Evolutionary conservation across 2,797 vertebrate species (phyloP).

Genomic region (Sebastes oblongus): DNA sequence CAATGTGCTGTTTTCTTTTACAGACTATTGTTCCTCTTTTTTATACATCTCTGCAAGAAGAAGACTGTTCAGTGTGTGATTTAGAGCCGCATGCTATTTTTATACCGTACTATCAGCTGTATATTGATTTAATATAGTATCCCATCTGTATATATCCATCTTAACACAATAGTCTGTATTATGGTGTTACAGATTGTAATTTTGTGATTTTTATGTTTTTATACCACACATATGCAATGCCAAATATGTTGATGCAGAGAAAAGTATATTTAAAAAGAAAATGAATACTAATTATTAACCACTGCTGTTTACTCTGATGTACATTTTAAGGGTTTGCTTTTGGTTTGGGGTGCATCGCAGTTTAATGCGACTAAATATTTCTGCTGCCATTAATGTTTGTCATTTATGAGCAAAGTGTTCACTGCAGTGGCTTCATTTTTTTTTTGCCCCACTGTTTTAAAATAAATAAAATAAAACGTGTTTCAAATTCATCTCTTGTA

Average conservation of each 20-base stretch:
- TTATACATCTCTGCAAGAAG: slow-evolving; percentile 38
- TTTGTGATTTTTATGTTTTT: slow-evolving; percentile 74
- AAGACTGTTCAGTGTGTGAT: slow-evolving; percentile 54
- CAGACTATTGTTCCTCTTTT: neutral
- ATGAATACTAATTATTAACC: slow-evolving; percentile 37
- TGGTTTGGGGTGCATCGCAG: slow-evolving; percentile 28
- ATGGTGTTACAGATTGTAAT: slow-evolving; percentile 48
- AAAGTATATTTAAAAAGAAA: slow-evolving; percentile 46
- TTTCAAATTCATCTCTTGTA: slow-evolving; percentile 6
- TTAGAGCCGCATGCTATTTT: slow-evolving; percentile 77
- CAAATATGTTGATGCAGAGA: slow-evolving; percentile 40
- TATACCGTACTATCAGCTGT: slow-evolving; percentile 64
- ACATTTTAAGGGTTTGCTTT: slow-evolving; percentile 45
- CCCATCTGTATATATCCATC: slow-evolving; percentile 52
- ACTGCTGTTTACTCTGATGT: slow-evolving; percentile 24
- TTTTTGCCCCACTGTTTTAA: slow-evolving; percentile 19
- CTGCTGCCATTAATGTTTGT: slow-evolving; percentile 16
- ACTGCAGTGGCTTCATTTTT: slow-evolving; percentile 25
- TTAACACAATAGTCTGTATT: slow-evolving; percentile 34
- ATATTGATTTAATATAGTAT: slow-evolving; percentile 44
- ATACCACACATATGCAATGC: slow-evolving; percentile 68
- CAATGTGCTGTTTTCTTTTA: slow-evolving; percentile 23
- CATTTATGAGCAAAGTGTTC: slow-evolving; percentile 8
- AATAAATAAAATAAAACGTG: slow-evolving; percentile 44
- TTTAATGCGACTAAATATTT: slow-evolving; percentile 34